Evolutionary conservation across 2,888 invertebrate genomes (phyloP), one percentile per base, ranked within the genome.

Genomic region (Diarsia brunnea): DNA sequence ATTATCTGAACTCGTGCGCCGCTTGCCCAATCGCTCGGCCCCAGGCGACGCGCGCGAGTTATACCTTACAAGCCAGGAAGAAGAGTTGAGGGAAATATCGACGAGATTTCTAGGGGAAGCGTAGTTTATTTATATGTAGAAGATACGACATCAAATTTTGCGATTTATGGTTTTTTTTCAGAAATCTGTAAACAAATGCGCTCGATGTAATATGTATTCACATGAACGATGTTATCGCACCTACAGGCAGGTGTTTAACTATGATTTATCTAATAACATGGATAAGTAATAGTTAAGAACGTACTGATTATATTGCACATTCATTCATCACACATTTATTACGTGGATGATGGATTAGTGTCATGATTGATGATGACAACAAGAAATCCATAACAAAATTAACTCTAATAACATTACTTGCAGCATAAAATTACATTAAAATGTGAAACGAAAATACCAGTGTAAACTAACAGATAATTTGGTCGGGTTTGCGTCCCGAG

Each of bases 381-480:
- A 45, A 64, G 72, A 84, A 69, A 73, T 45, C 47, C 61, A 69
- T 69, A 47, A 74, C 49, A 79, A 81, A 68, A 75, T 79, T 79
- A 79, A 70, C 64, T 69, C 31, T 83, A 83, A 83, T 84, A 83
- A 73, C 64, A 79, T 83, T 79, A 79, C 83, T 83, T 75, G 70
- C 61, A 73, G 64, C 70, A 84, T 81, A 73, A 75, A 84, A 75
- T 78, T 82, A 85, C 69, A 76, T 79, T 78, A 76, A 85, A 83
- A 76, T 49, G 87, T 79, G 70, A 78, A 81, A 72, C 61, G 68
- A 73, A 83, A 79, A 87, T 88, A 87, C 87, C 81, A 85, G 89
- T 84, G 84, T 86, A 90, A 85, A 88, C 86, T 82, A 89, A 86
- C 91, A 91, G 94, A 95, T 95, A 94, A 94, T 95, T 95, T 90